These are phyloP conservation scores for Stenoptilia bipunctidactyla DNA, from an alignment of 2,888 invertebrate genomes.

Conservation along the genomic window DNA sequence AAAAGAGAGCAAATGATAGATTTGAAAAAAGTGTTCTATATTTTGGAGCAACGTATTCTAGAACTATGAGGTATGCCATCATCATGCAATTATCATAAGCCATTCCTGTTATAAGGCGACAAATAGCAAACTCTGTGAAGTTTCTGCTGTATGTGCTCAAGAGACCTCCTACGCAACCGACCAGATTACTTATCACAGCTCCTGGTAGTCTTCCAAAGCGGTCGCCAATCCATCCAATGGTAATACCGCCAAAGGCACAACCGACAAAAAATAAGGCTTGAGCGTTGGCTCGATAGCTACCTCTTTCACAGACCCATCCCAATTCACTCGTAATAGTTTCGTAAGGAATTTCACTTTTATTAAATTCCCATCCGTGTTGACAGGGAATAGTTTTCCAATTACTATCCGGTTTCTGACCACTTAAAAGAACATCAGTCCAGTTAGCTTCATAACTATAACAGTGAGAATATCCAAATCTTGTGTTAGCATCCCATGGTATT, in stretches of 20 bases:
- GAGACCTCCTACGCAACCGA: conserved; percentile 33
- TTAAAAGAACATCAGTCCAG: conserved; percentile 31
- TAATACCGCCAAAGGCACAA: conserved; percentile 34
- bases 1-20: conserved; percentile 35
- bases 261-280: conserved; percentile 41
- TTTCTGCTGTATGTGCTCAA: conserved; percentile 30
- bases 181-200: conserved; percentile 26
- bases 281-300: conserved; percentile 41
- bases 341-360: conserved; percentile 41
- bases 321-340: conserved; percentile 39
- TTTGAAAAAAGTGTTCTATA: conserved; percentile 38
- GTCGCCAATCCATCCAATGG: conserved; percentile 38
- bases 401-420: conserved; percentile 22
- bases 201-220: conserved; percentile 39
- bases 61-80: conserved; percentile 35
- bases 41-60: conserved; percentile 41
- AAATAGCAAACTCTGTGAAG: conserved; percentile 29
- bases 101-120: conserved; percentile 40
- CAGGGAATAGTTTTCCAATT: conserved; percentile 32
- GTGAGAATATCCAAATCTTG: conserved; percentile 33
- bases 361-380: conserved; percentile 42
- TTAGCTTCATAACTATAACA: conserved; percentile 32
- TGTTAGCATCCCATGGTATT: conserved; percentile 24
- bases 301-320: conserved; percentile 41
- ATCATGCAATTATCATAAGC: conserved; percentile 41